phyloP scores from a whole-genome alignment of 2,113 vertebrate species.

The Anser cygnoides region DNA sequence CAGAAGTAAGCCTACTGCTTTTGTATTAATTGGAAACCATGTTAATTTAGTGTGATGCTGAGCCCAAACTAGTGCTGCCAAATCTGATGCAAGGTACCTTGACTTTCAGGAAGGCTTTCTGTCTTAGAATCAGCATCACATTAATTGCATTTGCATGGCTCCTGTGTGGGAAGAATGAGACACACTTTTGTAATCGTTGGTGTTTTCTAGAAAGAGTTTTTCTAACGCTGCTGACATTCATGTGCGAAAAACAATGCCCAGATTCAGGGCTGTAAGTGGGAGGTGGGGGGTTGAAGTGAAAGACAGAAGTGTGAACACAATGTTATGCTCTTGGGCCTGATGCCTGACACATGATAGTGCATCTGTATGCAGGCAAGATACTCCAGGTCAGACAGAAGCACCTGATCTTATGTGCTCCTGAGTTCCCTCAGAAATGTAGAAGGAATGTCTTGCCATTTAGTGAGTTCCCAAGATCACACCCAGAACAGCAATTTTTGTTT shows the following conservation, averaged over 20 bases:
- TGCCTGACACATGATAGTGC: not conserved
- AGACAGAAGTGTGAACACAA: not conserved
- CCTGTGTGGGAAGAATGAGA: slow-evolving; percentile 27
- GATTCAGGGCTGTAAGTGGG: slow-evolving; percentile 3
- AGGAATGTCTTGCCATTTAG: not conserved
- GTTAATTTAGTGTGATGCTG: not conserved
- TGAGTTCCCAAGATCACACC: not conserved
- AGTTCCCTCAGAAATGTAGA: not conserved
- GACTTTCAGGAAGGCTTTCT: not conserved
- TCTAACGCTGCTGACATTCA: slow-evolving; percentile 33
- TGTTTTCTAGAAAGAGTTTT: slow-evolving; percentile 57
- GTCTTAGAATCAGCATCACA: not conserved
- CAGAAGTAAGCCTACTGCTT: not conserved
- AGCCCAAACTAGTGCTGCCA: not conserved
- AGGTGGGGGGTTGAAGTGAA: not conserved
- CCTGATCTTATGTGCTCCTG: not conserved
- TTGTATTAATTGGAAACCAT: not conserved
- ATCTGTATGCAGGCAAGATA: not conserved
- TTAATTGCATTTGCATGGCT: not conserved
- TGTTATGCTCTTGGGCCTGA: not conserved
- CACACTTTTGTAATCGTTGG: not conserved
- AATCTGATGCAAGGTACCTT: not conserved
- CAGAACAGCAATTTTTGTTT: not conserved
- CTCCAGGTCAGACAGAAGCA: not conserved
- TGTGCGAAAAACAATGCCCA: slow-evolving; percentile 49